Evolutionary conservation across 2,797 vertebrate genomes (phyloP), one percentile per base, ranked within the genome.

Genomic region (Crenichthys baileyi): DNA sequence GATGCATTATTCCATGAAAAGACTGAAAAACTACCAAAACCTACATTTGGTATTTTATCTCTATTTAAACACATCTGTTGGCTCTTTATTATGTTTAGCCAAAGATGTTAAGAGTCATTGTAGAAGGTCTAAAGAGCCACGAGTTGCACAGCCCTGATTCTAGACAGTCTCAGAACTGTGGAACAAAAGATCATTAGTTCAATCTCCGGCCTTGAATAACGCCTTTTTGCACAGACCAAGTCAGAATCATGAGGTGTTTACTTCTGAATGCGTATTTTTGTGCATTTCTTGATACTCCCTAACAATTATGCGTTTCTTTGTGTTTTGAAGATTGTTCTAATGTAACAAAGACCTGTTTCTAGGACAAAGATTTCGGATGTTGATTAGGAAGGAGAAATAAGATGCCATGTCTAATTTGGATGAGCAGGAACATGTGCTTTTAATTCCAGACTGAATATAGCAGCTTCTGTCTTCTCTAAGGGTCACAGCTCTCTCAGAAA

Each of bases 401-500:
- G 50, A 65, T 58, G 36, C 36, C 60, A 29, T 67, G 51, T 88
- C 61, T 85, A 86, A 91, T 91, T 79, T 63, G 56, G 26, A 73
- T 77, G 61, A 72, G 70, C 31, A 36, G 70, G 60, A 85, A 39
- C 91, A 87, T 86, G 89, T 83, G 88, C 81, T 78, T 72, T 74
- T 81, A 12, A 88, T 92, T 85, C 78, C n/a, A 65, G 76, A 9
- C 79, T 82, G 80, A 87, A 77, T 60, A 60, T 36, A 78, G 11
- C 39, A 8, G 78, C 75, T 50, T 85, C 26, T 51, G 46, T 72
- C 48, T 75, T 60, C 18, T 29, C 5, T 81, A 46, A 26, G 15
- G 53, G 68, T 67, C 26, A 20, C 46, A 73, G 39, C 5, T 31
- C 61, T 77, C 55, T 75, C 46, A 29, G 56, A 24, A 72, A 89